phyloP scores from a whole-genome alignment of 2,797 vertebrate species.

The Acanthopagrus latus region DNA sequence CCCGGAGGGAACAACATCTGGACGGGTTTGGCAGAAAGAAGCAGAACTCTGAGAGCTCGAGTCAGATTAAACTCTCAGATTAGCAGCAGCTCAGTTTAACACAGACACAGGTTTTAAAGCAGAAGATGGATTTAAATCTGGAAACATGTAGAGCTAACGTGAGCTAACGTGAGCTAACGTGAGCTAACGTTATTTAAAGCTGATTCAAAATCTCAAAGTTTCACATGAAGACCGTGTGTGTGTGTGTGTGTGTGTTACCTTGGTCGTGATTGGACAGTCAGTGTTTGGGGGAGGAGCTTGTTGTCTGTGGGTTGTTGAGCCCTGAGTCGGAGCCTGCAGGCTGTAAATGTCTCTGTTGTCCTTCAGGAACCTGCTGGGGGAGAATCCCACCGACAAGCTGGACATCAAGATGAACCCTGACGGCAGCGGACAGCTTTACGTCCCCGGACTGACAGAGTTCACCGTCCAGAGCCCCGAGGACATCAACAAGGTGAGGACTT shows the following conservation, averaged over 20 bases:
- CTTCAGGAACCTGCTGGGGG: constrained; percentile 92
- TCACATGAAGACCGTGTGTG: too few species aligned
- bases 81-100: background rate
- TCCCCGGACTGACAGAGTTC: constrained; percentile 92
- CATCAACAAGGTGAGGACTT: constrained; percentile 91
- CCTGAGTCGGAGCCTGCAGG: background rate
- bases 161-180: too few species aligned
- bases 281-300: too few species aligned
- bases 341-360: background rate
- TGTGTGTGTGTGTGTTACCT: too few species aligned
- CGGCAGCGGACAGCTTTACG: constrained; percentile 94
- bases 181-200: too few species aligned
- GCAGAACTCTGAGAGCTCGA: background rate
- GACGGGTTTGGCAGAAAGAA: constrained; percentile 1
- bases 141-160: too few species aligned
- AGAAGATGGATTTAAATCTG: too few species aligned
- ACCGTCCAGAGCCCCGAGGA: constrained; percentile 92
- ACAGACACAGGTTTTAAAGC: background rate
- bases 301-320: background rate
- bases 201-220: too few species aligned
- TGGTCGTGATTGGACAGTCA: background rate
- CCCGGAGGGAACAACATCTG: constrained; percentile 10
- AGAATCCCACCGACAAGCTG: constrained; percentile 91
- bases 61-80: constrained; percentile 18
- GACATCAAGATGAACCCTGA: constrained; percentile 97